These are phyloP conservation scores for Halocynthia aurantium DNA, from an alignment of 23 tunicate genomes.

Conservation along the genomic window DNA sequence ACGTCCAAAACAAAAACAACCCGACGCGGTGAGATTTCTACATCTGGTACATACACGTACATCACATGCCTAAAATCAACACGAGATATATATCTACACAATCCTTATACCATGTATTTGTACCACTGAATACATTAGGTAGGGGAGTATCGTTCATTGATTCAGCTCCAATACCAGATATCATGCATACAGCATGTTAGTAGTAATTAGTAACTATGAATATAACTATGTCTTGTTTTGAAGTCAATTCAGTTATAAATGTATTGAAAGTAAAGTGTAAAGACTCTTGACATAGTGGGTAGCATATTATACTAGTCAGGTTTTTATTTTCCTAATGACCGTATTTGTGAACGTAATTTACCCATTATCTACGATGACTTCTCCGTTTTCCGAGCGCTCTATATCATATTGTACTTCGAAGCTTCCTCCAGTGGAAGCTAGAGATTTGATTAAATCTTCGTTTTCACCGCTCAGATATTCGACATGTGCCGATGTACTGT, in stretches of 20 bases:
- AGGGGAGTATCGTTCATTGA: neutral
- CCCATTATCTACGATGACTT: neutral
- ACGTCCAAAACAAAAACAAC: slow-evolving; percentile 1
- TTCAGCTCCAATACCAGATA: neutral
- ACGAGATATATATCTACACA: neutral
- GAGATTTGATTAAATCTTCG: neutral
- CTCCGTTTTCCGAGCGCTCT: neutral
- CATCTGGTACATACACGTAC: slow-evolving; percentile 13
- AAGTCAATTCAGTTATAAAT: too few species aligned
- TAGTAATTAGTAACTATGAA: too few species aligned
- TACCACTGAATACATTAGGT: neutral
- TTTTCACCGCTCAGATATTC: slow-evolving; percentile 1
- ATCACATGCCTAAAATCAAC: slow-evolving; percentile 11
- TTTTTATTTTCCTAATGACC: neutral
- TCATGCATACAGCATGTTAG: too few species aligned
- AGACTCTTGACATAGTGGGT: too few species aligned
- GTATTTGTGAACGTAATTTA: neutral
- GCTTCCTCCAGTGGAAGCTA: slow-evolving; percentile 18
- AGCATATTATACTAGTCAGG: neutral
- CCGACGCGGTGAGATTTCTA: neutral
- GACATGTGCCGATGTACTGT: slow-evolving; percentile 12
- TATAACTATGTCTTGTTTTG: too few species aligned
- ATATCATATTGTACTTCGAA: slow-evolving; percentile 10
- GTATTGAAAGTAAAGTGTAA: too few species aligned
- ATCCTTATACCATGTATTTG: neutral